phyloP scores from a whole-genome alignment of 1,140 invertebrate genomes.

The Drusus annulatus region DNA sequence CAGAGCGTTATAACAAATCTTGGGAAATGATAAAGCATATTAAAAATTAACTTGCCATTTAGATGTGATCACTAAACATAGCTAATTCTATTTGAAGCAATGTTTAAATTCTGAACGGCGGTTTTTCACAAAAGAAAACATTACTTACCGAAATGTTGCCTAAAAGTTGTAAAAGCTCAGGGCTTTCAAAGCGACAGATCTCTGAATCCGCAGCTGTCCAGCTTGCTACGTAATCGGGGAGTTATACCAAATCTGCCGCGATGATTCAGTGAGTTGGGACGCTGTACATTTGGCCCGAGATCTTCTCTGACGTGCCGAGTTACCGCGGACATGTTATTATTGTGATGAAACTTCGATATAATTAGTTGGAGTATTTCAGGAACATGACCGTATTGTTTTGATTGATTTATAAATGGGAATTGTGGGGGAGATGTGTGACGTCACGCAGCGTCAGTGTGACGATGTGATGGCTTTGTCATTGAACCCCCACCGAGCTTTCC shows the following conservation, averaged over 20 bases:
- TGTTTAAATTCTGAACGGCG: too few relatives aligned
- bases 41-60: too few relatives aligned
- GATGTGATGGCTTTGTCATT: constrained; percentile 8
- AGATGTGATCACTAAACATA: too few relatives aligned
- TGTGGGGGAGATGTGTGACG: constrained; percentile 39
- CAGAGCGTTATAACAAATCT: too few relatives aligned
- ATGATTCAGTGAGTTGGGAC: constrained; percentile 42
- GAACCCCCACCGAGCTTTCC: constrained; percentile 23
- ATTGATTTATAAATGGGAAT: constrained; percentile 36
- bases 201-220: too few relatives aligned
- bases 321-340: constrained; percentile 26
- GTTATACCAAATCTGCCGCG: constrained; percentile 36
- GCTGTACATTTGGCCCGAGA: constrained; percentile 24
- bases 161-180: too few relatives aligned
- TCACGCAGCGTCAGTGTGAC: constrained; percentile 40
- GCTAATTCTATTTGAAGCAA: too few relatives aligned
- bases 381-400: constrained; percentile 45
- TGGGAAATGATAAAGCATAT: too few relatives aligned
- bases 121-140: too few relatives aligned
- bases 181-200: too few relatives aligned
- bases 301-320: constrained; percentile 14
- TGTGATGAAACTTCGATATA: constrained; percentile 33
- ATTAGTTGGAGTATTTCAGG: constrained; percentile 32
- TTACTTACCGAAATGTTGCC: too few relatives aligned
- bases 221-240: constrained; percentile 2